A percentile compares a stretch with the other conserved stretches of the same genome.
phyloP scores from a whole-genome alignment of 2,113 vertebrate species.

The Nannospalax galili region DNA sequence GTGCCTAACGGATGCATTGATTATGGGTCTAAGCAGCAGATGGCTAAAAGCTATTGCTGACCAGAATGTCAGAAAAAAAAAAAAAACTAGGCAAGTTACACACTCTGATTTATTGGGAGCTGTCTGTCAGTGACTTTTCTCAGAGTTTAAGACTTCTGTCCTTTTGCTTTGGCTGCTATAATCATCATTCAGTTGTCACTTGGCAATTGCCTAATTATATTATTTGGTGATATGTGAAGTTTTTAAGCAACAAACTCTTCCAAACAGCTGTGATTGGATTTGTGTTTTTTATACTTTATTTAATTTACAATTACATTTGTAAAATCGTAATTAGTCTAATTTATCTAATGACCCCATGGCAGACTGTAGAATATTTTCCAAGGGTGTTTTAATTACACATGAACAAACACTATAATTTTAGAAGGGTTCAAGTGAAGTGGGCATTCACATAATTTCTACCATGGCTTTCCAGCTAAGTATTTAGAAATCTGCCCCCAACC shows the following conservation, averaged over 20 bases:
- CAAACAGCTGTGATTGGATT: slow-evolving; percentile 73
- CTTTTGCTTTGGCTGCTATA: slow-evolving; percentile 50
- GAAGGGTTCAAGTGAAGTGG: not conserved
- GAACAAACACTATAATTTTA: slow-evolving; percentile 58
- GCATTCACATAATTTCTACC: slow-evolving; percentile 31
- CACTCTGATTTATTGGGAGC: not conserved
- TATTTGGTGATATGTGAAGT: slow-evolving; percentile 70
- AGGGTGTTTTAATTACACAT: slow-evolving; percentile 52
- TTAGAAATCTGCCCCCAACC: not conserved
- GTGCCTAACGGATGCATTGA: not conserved
- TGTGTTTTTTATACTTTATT: slow-evolving; percentile 69
- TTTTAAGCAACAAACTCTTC: slow-evolving; percentile 70
- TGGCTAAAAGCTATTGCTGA: slow-evolving; percentile 28
- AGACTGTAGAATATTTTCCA: slow-evolving; percentile 50
- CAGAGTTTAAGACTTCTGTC: slow-evolving; percentile 46
- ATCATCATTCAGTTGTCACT: slow-evolving; percentile 68
- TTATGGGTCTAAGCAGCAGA: not conserved
- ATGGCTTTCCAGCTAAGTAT: slow-evolving; percentile 1
- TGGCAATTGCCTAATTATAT: slow-evolving; percentile 69
- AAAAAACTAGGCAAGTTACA: not conserved
- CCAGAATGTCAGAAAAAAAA: not conserved
- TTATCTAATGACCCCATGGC: slow-evolving; percentile 62
- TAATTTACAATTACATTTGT: slow-evolving; percentile 73
- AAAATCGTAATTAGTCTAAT: slow-evolving; percentile 72
- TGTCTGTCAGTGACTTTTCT: slow-evolving; percentile 37